phyloP scores from a whole-genome alignment of 2,888 invertebrate species.

The Drosophila pseudotakahashii region DNA sequence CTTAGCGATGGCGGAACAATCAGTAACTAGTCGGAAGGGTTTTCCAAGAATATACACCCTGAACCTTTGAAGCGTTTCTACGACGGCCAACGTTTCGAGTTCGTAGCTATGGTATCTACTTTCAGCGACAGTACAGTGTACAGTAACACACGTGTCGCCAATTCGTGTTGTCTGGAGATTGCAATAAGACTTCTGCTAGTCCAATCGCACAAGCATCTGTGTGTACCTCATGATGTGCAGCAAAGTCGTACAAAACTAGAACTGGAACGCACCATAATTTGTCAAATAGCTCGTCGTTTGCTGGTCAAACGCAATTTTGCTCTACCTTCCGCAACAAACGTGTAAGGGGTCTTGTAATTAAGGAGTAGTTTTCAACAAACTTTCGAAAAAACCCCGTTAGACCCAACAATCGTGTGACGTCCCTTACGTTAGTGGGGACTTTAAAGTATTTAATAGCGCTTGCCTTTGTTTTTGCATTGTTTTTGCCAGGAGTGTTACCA shows the following conservation, averaged over 20 bases:
- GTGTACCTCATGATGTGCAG: neutral
- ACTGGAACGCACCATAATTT: neutral
- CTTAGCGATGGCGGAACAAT: slow-evolving; percentile 1
- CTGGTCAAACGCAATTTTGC: neutral
- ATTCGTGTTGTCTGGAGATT: neutral
- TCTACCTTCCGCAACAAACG: neutral
- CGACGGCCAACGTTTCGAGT: neutral
- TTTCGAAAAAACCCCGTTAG: neutral
- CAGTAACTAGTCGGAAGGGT: neutral
- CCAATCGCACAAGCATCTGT: neutral
- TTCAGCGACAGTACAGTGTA: neutral
- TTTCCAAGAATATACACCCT: neutral
- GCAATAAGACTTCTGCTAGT: neutral
- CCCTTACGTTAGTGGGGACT: neutral
- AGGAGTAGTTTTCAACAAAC: neutral
- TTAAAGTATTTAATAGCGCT: neutral
- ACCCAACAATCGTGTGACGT: neutral
- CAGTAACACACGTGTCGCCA: neutral
- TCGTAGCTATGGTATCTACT: neutral
- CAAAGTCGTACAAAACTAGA: neutral
- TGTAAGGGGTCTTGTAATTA: slow-evolving; percentile 2
- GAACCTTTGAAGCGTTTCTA: neutral
- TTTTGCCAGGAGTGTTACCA: neutral
- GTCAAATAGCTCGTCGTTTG: neutral
- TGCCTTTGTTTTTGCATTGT: neutral